Conservation (phyloP, 2,888 invertebrate species). For the Ennomos erosarius region DNA sequence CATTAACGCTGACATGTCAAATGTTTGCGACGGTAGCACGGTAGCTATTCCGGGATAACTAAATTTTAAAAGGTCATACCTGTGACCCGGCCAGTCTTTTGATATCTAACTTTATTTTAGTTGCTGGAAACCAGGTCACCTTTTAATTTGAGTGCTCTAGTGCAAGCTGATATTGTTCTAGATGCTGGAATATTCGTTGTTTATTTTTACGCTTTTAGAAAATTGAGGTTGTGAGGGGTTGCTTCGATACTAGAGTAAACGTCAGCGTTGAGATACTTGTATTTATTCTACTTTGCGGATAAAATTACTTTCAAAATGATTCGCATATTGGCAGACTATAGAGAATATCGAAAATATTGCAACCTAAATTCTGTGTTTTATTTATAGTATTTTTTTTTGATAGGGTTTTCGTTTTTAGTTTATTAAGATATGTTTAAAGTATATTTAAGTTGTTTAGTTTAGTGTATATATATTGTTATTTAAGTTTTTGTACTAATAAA, state of each 20-base stretch:
- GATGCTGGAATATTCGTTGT: conserved; percentile 25
- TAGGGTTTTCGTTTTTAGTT: no score
- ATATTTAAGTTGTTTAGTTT: no score
- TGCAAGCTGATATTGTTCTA: conserved; percentile 37
- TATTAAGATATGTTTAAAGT: no score
- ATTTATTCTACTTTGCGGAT: no score
- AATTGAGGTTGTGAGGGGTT: conserved; percentile 15
- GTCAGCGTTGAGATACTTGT: background rate
- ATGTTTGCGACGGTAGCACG: conserved; percentile 24
- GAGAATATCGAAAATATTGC: no score
- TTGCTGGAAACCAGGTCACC: conserved; percentile 56
- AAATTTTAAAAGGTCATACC: conserved; percentile 47
- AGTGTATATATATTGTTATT: no score
- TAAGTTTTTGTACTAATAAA: no score
- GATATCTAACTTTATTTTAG: conserved; percentile 60
- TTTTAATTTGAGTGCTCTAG: conserved; percentile 62
- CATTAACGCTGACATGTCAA: conserved; percentile 33
- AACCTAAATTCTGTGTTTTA: no score
- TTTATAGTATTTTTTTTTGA: no score
- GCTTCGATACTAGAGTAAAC: conserved; percentile 1
- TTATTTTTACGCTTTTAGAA: conserved; percentile 31
- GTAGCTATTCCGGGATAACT: conserved; percentile 33
- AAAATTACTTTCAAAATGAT: no score
- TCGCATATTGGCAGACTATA: no score
- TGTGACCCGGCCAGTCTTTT: conserved; percentile 42